Evolutionary conservation across 2,797 vertebrate genomes (phyloP).

Genomic region (Psittacula echo): DNA sequence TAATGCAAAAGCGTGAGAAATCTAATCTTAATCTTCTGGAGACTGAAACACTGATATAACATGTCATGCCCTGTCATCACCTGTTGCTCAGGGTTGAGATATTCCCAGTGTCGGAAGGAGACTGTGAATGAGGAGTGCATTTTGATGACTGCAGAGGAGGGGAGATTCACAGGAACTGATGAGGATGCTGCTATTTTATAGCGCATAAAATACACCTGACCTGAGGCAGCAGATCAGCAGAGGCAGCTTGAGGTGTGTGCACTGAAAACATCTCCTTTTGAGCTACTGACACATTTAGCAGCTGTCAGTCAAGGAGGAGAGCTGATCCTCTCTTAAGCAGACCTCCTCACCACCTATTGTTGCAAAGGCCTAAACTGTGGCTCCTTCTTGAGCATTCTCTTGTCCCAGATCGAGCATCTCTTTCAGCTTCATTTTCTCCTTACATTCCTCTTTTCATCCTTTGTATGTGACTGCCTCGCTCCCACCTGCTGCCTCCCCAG

Average conservation of each 20-base stretch:
- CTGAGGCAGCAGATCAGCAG: slow-evolving; percentile 4
- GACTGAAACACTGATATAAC: slow-evolving; percentile 28
- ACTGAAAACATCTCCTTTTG: slow-evolving; percentile 32
- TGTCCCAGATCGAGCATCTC: neutral
- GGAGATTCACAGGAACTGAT: neutral
- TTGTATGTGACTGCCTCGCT: neutral
- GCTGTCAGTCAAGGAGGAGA: slow-evolving; percentile 51
- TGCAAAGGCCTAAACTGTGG: neutral
- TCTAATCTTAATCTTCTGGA: slow-evolving; percentile 25
- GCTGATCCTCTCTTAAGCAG: slow-evolving; percentile 8
- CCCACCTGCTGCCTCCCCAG: neutral
- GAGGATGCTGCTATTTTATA: slow-evolving; percentile 20
- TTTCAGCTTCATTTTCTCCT: neutral
- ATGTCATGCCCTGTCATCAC: slow-evolving; percentile 58
- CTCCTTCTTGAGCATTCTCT: neutral
- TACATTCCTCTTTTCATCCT: neutral
- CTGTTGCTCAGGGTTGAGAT: slow-evolving; percentile 55
- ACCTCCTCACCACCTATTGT: slow-evolving; percentile 19
- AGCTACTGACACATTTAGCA: slow-evolving; percentile 27
- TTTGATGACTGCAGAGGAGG: slow-evolving; percentile 46
- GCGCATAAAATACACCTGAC: slow-evolving; percentile 9
- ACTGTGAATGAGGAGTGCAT: slow-evolving; percentile 41
- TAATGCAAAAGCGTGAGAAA: slow-evolving; percentile 43
- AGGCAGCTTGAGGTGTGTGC: slow-evolving; percentile 21
- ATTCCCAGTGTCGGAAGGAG: slow-evolving; percentile 18